These are phyloP conservation scores for Megalopta genalis DNA, from an alignment of 1,140 invertebrate species.

Conservation along the genomic window DNA sequence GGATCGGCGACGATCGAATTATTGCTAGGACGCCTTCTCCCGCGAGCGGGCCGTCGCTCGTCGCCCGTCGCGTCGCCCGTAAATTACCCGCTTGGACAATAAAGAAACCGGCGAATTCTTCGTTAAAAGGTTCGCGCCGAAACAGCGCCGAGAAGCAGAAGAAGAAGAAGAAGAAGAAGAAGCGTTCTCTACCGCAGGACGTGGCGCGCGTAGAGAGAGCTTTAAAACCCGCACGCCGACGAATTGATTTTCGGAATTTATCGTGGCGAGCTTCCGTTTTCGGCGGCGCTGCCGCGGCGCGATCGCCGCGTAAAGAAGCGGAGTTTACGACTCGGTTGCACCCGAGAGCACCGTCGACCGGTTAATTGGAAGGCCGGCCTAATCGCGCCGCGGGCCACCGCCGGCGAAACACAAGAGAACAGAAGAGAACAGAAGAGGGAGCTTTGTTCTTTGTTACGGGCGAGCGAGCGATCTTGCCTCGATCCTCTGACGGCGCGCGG, in stretches of 20 bases:
- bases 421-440: conserved; percentile 30
- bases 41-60: conserved; percentile 35
- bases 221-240: neutral
- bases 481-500: neutral
- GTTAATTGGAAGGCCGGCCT: conserved; percentile 75
- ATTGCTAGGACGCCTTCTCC: conserved; percentile 29
- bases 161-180: no score
- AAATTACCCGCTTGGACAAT: conserved; percentile 63
- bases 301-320: conserved; percentile 72
- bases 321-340: conserved; percentile 74
- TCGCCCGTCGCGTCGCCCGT: conserved; percentile 62
- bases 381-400: conserved; percentile 62
- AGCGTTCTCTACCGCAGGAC: conserved; percentile 1
- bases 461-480: conserved; percentile 32
- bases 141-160: no score
- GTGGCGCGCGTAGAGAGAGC: neutral
- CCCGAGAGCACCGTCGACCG: conserved; percentile 64
- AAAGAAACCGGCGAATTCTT: conserved; percentile 62
- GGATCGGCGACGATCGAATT: conserved; percentile 42
- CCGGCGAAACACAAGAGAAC: conserved; percentile 13
- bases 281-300: conserved; percentile 19
- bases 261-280: conserved; percentile 79
- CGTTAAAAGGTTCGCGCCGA: conserved; percentile 43
- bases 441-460: conserved; percentile 57
- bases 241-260: conserved; percentile 80